Conservation (phyloP, 2,888 invertebrate genomes). For the Caenorhabditis afra region DNA sequence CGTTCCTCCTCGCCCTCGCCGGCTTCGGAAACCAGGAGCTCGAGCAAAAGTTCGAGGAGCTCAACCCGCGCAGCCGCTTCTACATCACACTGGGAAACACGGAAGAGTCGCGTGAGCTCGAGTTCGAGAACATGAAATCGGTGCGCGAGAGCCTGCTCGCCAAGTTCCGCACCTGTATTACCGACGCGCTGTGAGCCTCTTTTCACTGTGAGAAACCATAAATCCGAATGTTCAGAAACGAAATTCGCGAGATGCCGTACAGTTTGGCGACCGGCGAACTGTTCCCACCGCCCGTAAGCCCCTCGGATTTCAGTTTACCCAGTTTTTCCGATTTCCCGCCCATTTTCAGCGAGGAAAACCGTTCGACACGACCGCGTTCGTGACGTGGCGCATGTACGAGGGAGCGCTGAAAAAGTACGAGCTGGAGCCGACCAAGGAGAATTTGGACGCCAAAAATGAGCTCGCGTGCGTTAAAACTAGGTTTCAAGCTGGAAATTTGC, state of each 20-base stretch:
- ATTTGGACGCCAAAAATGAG: slow-evolving; percentile 31
- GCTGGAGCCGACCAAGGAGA: slow-evolving; percentile 44
- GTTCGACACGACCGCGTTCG: slow-evolving; percentile 21
- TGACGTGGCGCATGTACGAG: slow-evolving; percentile 55
- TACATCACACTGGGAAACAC: slow-evolving; percentile 30
- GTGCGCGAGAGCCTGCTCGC: slow-evolving; percentile 10
- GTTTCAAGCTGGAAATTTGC: not conserved
- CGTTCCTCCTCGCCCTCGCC: slow-evolving; percentile 27
- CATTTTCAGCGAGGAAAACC: slow-evolving; percentile 51
- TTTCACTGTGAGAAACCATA: not conserved
- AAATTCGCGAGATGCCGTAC: slow-evolving; percentile 55
- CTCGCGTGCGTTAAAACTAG: slow-evolving; percentile 22
- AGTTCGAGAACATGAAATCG: slow-evolving; percentile 26
- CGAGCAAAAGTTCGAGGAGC: slow-evolving; percentile 14
- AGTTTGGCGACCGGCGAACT: slow-evolving; percentile 22
- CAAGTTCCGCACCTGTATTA: slow-evolving; percentile 29
- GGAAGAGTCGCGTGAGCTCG: slow-evolving; percentile 4
- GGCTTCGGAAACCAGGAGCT: slow-evolving; percentile 30
- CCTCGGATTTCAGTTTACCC: too few species aligned
- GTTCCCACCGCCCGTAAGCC: slow-evolving; percentile 42
- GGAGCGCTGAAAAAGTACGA: slow-evolving; percentile 25
- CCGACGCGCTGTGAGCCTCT: slow-evolving; percentile 46
- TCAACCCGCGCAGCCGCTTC: slow-evolving; percentile 7
- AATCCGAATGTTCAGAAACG: slow-evolving; percentile 39
- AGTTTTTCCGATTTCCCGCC: too few species aligned